Percentiles rank a stretch among this genome's conserved stretches.
Evolutionary conservation across 2,797 vertebrate genomes (phyloP).

Genomic region (Natrix natrix): DNA sequence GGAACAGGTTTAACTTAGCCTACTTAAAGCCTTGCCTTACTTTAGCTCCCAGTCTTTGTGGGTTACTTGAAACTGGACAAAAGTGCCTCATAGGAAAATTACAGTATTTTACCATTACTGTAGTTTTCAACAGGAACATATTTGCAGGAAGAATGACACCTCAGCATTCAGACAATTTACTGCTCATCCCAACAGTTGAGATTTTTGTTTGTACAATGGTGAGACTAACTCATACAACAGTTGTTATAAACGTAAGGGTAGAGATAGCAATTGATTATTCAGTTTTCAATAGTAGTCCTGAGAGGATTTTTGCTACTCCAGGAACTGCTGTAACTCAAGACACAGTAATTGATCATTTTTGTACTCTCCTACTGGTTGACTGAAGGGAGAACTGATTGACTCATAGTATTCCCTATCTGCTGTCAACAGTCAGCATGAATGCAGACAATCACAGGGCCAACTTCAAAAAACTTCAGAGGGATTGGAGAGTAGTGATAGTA

Average conservation of each 20-base stretch:
- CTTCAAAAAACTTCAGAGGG: neutral
- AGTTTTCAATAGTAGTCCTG: neutral
- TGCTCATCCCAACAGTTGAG: neutral
- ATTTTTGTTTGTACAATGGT: neutral
- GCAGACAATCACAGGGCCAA: neutral
- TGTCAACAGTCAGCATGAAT: neutral
- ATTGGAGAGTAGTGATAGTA: neutral
- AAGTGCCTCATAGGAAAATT: neutral
- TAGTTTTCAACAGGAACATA: neutral
- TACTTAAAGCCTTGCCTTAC: neutral
- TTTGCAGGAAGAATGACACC: neutral
- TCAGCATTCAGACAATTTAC: neutral
- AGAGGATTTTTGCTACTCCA: neutral
- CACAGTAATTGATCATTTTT: neutral
- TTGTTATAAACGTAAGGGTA: neutral
- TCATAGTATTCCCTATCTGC: neutral
- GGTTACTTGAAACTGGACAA: neutral
- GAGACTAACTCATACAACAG: neutral
- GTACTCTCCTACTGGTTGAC: neutral
- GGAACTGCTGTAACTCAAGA: neutral
- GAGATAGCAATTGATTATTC: neutral
- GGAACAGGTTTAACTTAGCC: neutral
- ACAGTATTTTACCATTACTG: neutral
- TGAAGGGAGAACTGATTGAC: neutral
- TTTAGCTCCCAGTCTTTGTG: neutral